Evolutionary conservation across 2,113 vertebrate genomes (phyloP).

Genomic region (Callospermophilus lateralis): DNA sequence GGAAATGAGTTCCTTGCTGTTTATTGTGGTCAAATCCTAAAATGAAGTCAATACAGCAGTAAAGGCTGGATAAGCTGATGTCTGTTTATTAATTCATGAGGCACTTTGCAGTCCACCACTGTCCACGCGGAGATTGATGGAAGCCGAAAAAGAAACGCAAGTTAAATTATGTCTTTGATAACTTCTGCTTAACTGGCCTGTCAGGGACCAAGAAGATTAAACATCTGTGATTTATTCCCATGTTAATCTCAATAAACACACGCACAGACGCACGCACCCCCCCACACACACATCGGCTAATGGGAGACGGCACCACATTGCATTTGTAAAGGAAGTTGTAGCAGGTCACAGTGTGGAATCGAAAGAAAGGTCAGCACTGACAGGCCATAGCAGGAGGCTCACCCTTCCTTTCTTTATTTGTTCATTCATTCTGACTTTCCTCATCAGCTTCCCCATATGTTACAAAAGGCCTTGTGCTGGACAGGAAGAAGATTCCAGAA

Average conservation of each 20-base stretch:
- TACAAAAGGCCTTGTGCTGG: background rate
- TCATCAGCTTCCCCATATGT: background rate
- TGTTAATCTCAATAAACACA: slow-evolving; percentile 55
- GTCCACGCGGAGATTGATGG: slow-evolving; percentile 64
- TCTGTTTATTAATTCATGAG: slow-evolving; percentile 76
- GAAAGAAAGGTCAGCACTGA: background rate
- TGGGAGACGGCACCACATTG: background rate
- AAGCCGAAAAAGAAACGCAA: slow-evolving; percentile 11
- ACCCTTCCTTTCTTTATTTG: background rate
- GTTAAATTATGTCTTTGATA: slow-evolving; percentile 73
- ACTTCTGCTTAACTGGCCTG: slow-evolving; percentile 67
- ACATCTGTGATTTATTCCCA: slow-evolving; percentile 58
- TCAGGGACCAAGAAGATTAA: slow-evolving; percentile 63
- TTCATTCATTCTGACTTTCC: slow-evolving; percentile 23
- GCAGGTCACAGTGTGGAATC: background rate
- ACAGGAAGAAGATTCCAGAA: background rate
- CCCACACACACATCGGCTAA: background rate
- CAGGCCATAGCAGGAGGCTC: background rate
- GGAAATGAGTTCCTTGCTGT: slow-evolving; percentile 74
- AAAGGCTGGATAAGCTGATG: slow-evolving; percentile 45
- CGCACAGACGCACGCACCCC: fast-evolving
- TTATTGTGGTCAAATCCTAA: slow-evolving; percentile 76
- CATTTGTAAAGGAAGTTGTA: background rate
- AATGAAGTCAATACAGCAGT: slow-evolving; percentile 68
- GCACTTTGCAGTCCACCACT: slow-evolving; percentile 62